Percentiles rank a stretch among this genome's conserved stretches.
phyloP scores from a whole-genome alignment of 2,797 vertebrate species.

The Podargus strigoides region DNA sequence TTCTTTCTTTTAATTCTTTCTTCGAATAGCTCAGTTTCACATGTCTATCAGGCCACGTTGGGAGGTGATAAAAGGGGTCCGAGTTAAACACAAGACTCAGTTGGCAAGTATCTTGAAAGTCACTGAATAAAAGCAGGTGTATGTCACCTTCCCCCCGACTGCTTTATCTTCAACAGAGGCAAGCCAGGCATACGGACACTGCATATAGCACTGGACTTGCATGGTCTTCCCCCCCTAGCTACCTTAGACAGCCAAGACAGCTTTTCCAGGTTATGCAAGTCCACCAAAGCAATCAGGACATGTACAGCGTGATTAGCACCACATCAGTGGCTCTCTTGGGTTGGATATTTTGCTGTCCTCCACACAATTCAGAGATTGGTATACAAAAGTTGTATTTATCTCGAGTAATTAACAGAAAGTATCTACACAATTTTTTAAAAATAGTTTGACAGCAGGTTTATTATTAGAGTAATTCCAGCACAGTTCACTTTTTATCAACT shows the following conservation, averaged over 20 bases:
- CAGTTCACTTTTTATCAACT: background rate
- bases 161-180: background rate
- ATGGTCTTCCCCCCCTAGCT: background rate
- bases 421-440: background rate
- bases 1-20: background rate
- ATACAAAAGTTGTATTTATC: background rate
- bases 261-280: background rate
- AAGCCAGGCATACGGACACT: background rate
- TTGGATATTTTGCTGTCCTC: background rate
- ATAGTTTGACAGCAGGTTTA: background rate
- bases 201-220: background rate
- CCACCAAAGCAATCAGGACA: background rate
- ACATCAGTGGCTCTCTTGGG: background rate
- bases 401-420: background rate
- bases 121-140: background rate
- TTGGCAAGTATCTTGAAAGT: background rate
- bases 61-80: background rate
- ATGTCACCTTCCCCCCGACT: background rate
- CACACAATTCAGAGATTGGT: background rate
- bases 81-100: background rate
- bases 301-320: background rate
- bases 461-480: background rate
- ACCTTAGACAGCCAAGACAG: background rate
- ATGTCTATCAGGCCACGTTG: background rate
- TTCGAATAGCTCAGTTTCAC: background rate